Conservation (phyloP, 2,888 invertebrate genomes). For the Hypomecis punctinalis region DNA sequence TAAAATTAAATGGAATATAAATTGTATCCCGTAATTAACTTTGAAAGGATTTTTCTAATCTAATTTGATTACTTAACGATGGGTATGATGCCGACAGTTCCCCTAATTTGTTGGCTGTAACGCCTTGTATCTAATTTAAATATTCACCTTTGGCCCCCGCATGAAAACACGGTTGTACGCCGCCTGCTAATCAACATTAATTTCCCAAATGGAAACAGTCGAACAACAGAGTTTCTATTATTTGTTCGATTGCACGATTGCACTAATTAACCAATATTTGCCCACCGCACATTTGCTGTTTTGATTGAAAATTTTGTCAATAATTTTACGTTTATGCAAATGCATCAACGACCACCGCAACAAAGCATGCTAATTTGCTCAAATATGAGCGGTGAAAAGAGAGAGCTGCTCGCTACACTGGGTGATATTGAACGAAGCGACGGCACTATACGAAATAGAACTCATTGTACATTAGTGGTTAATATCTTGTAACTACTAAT, state of each 20-base stretch:
- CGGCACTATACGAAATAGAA: too few species aligned
- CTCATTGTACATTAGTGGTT: too few species aligned
- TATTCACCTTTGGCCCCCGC: conserved; percentile 54
- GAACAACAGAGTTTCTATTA: conserved; percentile 48
- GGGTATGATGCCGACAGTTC: conserved; percentile 37
- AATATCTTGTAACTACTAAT: too few species aligned
- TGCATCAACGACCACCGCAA: conserved; percentile 3
- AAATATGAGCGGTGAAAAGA: conserved; percentile 3
- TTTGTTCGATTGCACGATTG: conserved; percentile 48
- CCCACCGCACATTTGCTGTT: conserved; percentile 41
- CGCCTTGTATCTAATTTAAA: conserved; percentile 54
- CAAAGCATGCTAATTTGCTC: conserved; percentile 10
- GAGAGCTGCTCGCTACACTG: background rate
- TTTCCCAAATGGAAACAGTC: conserved; percentile 58
- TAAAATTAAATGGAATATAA: conserved; percentile 30
- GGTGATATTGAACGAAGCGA: too few species aligned
- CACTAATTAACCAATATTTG: conserved; percentile 57
- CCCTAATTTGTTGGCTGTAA: conserved; percentile 48
- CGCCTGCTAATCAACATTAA: conserved; percentile 58
- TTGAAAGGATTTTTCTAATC: conserved; percentile 42
- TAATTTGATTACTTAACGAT: conserved; percentile 43
- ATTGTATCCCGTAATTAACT: conserved; percentile 35
- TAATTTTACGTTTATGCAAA: conserved; percentile 26
- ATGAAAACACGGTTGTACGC: conserved; percentile 49
- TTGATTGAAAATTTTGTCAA: conserved; percentile 37